Evolutionary conservation across 2,113 vertebrate species (phyloP).

Genomic region (Gallinago paraguaiae): DNA sequence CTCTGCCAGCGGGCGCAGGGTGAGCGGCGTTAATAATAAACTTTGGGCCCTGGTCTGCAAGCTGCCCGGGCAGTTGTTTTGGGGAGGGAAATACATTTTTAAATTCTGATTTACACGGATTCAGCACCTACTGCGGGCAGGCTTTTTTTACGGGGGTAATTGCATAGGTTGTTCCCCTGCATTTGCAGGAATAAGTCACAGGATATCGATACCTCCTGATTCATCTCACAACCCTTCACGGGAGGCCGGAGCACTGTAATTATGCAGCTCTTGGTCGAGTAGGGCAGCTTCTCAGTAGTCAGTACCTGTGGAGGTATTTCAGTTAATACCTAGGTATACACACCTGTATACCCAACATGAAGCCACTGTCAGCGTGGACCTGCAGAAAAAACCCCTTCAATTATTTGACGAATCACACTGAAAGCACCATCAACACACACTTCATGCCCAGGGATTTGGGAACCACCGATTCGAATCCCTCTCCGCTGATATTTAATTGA

Average conservation of each 20-base stretch:
- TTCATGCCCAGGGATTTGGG: accelerated
- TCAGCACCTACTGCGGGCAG: not conserved
- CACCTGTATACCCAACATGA: not conserved
- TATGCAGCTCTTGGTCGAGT: not conserved
- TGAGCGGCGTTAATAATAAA: not conserved
- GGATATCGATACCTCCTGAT: not conserved
- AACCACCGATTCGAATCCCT: not conserved
- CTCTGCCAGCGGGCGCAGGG: not conserved
- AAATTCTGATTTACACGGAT: not conserved
- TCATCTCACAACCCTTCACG: not conserved
- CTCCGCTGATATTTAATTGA: not conserved
- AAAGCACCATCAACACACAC: not conserved
- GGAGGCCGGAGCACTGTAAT: not conserved
- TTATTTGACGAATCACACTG: not conserved
- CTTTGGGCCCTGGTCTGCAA: not conserved
- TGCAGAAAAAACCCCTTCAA: not conserved
- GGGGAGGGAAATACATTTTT: not conserved
- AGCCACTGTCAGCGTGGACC: not conserved
- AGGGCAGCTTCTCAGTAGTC: not conserved
- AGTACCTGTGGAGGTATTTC: accelerated
- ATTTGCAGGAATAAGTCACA: not conserved
- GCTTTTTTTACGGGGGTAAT: not conserved
- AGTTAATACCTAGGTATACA: not conserved
- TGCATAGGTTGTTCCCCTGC: not conserved
- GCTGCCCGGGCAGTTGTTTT: not conserved